Percentiles rank a stretch among this genome's conserved stretches.
phyloP scores from a whole-genome alignment of 2,797 vertebrate genomes.

The Pygocentrus nattereri region DNA sequence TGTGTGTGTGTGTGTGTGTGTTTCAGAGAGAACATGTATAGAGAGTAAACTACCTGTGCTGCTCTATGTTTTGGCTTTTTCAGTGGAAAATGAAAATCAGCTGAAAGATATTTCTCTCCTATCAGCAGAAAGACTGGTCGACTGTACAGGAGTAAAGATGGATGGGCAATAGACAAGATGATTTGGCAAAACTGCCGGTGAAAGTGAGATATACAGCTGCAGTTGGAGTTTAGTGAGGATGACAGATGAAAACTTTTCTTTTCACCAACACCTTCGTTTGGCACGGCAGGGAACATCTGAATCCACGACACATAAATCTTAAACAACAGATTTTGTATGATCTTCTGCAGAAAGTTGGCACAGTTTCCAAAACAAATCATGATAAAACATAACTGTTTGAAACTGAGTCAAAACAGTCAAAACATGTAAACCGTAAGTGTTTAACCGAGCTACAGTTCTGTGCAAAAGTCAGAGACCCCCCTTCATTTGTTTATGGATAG shows the following conservation, averaged over 20 bases:
- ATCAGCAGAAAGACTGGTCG: neutral
- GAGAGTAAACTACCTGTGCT: neutral
- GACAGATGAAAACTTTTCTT: constrained; percentile 1
- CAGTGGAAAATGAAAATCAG: neutral
- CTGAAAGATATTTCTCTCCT: neutral
- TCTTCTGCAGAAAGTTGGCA: neutral
- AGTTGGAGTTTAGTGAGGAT: neutral
- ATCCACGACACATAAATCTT: neutral
- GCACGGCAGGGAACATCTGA: neutral
- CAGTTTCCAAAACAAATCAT: neutral
- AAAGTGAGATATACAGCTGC: neutral
- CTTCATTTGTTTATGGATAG: too few relatives aligned
- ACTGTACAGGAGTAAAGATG: neutral
- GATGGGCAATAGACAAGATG: neutral
- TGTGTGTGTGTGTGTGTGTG: neutral
- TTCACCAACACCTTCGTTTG: neutral
- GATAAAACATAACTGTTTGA: neutral
- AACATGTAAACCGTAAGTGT: too few relatives aligned
- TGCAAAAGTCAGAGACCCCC: too few relatives aligned
- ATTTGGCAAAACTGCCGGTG: neutral
- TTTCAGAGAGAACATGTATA: neutral
- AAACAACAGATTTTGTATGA: neutral
- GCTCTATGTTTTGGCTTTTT: neutral
- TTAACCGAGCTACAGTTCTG: too few relatives aligned
- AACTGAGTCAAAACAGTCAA: too few relatives aligned